Conservation (phyloP, 2,113 vertebrate genomes). For the Scortum barcoo region DNA sequence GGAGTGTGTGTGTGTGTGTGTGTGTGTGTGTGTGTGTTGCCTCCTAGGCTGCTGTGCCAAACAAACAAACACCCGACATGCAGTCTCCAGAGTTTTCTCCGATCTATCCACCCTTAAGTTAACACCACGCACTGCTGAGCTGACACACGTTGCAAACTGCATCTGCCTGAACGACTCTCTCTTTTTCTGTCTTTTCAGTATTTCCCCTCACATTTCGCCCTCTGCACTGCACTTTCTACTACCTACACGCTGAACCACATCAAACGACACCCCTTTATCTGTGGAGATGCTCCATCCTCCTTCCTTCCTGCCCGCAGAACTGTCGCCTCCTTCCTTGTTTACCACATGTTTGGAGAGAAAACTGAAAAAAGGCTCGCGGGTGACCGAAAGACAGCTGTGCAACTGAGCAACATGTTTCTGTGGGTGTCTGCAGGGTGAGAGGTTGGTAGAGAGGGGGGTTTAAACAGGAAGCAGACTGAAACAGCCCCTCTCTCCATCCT, state of each 20-base stretch:
- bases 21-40: constrained; percentile 39
- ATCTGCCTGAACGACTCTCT: constrained; percentile 25
- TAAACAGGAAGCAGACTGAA: constrained; percentile 66
- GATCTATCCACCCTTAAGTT: constrained; percentile 51
- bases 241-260: constrained; percentile 25
- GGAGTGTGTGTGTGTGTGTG: constrained; percentile 35
- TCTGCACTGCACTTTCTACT: not conserved
- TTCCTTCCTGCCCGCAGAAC: constrained; percentile 6
- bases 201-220: constrained; percentile 18
- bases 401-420: constrained; percentile 22
- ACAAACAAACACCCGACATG: constrained; percentile 43
- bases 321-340: constrained; percentile 6
- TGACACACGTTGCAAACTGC: constrained; percentile 41
- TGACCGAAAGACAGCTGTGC: constrained; percentile 18
- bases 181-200: constrained; percentile 8
- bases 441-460: constrained; percentile 1
- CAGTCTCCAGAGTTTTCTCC: constrained; percentile 55
- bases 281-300: not conserved
- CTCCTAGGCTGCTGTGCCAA: constrained; percentile 39
- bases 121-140: constrained; percentile 33
- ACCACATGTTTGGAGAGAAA: not conserved
- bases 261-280: not conserved
- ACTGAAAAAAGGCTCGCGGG: not conserved
- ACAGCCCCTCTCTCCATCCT: constrained; percentile 36
- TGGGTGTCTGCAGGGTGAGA: not conserved